Evolutionary conservation across 2,797 vertebrate genomes (phyloP).

Genomic region (Octomys mimax): DNA sequence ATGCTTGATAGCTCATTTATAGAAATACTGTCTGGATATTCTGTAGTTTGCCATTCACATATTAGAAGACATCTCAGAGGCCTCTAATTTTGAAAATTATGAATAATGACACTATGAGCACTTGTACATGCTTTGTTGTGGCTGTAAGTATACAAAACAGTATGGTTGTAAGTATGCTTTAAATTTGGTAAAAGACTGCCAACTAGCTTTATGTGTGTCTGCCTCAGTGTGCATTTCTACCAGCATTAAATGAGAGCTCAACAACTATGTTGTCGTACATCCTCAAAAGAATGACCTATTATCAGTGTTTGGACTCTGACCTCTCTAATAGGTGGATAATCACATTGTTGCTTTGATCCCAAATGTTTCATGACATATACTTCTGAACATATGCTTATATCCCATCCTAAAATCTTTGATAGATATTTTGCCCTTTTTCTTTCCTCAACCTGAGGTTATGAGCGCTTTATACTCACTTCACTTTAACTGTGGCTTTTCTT

Average conservation of each 20-base stretch:
- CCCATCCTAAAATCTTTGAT: background rate
- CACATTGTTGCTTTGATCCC: background rate
- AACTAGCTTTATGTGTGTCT: background rate
- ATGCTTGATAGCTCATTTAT: background rate
- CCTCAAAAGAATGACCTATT: background rate
- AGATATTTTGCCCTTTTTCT: background rate
- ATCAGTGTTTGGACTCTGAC: background rate
- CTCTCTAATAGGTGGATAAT: background rate
- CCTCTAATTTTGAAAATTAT: background rate
- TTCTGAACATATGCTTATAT: background rate
- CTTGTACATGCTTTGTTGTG: background rate
- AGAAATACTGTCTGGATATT: background rate
- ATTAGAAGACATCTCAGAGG: background rate
- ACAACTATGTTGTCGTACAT: background rate
- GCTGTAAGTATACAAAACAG: background rate
- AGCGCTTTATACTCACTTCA: background rate
- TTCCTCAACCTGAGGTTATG: background rate
- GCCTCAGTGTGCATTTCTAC: background rate
- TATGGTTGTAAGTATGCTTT: background rate
- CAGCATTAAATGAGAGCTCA: background rate
- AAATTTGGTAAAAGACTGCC: background rate
- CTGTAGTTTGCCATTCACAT: background rate
- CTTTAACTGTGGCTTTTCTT: background rate
- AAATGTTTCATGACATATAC: background rate
- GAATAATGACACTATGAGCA: background rate